Conservation (phyloP, 2,113 vertebrate species). For the Indicator indicator region DNA sequence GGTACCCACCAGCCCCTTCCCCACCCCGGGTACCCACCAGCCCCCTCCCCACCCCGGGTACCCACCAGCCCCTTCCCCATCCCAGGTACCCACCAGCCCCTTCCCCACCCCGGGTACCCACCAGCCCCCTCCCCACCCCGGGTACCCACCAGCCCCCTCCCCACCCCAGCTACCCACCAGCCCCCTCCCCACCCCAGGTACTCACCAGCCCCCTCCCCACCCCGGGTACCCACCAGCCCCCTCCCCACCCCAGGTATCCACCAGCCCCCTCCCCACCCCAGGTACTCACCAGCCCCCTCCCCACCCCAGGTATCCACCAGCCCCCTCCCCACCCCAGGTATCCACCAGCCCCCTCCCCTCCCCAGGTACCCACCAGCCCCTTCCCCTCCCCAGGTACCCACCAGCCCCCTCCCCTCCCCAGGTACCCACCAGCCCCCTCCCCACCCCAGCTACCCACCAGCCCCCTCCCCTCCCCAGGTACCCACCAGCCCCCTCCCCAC, state of each 20-base stretch:
- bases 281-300: conserved; percentile 2
- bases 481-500: conserved; percentile 42
- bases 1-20: conserved; percentile 2
- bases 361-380: conserved; percentile 22
- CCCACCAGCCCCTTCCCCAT: conserved; percentile 37
- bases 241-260: conserved; percentile 65
- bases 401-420: conserved; percentile 40
- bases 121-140: conserved; percentile 40
- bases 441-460: background rate
- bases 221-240: conserved; percentile 24
- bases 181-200: no score
- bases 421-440: background rate
- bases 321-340: no score
- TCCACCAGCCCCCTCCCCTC: conserved; percentile 41
- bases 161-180: background rate
- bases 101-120: conserved; percentile 64
- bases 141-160: background rate
- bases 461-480: no score
- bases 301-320: background rate
- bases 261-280: conserved; percentile 42
- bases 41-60: no score
- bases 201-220: conserved; percentile 41
- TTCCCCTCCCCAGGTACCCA: conserved; percentile 65
- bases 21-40: background rate
- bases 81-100: conserved; percentile 21